These are phyloP conservation scores for Pagrus major DNA, from an alignment of 2,113 vertebrate species.

Conservation along the genomic window DNA sequence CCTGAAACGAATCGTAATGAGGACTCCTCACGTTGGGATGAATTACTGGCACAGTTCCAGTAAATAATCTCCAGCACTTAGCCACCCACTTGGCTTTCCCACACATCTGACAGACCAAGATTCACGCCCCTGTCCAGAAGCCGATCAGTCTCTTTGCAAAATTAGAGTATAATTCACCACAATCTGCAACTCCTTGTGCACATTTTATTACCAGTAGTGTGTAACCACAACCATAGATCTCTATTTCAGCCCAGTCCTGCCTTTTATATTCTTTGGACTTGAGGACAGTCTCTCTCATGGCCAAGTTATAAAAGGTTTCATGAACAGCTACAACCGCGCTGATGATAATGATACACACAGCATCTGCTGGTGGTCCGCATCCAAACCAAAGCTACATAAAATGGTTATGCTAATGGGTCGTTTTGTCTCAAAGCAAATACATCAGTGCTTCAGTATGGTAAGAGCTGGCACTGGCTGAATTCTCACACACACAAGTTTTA, in stretches of 20 bases:
- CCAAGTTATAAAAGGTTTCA: slow-evolving; percentile 42
- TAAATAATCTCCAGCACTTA: slow-evolving; percentile 51
- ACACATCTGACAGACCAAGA: slow-evolving; percentile 44
- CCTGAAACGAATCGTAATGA: slow-evolving; percentile 12
- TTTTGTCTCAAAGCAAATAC: slow-evolving; percentile 53
- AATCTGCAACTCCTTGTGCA: slow-evolving; percentile 41
- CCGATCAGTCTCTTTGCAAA: slow-evolving; percentile 28
- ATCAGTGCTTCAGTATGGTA: slow-evolving; percentile 7
- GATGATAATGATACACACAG: slow-evolving; percentile 45
- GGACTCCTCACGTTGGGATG: slow-evolving; percentile 1
- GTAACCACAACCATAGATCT: slow-evolving; percentile 48
- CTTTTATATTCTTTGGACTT: slow-evolving; percentile 55
- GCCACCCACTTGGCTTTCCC: slow-evolving; percentile 63
- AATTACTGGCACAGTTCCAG: slow-evolving; percentile 2
- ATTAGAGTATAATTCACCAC: slow-evolving; percentile 43
- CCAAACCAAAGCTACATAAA: slow-evolving; percentile 49
- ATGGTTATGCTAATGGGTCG: slow-evolving; percentile 13
- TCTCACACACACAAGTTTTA: slow-evolving; percentile 13
- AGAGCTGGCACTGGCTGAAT: slow-evolving; percentile 6
- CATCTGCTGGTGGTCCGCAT: slow-evolving; percentile 45
- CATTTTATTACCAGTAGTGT: slow-evolving; percentile 52
- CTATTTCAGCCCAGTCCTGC: slow-evolving; percentile 39
- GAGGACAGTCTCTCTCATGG: slow-evolving; percentile 13
- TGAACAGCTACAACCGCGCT: slow-evolving; percentile 26
- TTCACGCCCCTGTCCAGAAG: background rate